A percentile compares a stretch with the other conserved stretches of the same genome.
Conservation (phyloP, 2,888 invertebrate species). For the Cistogaster globosa region DNA sequence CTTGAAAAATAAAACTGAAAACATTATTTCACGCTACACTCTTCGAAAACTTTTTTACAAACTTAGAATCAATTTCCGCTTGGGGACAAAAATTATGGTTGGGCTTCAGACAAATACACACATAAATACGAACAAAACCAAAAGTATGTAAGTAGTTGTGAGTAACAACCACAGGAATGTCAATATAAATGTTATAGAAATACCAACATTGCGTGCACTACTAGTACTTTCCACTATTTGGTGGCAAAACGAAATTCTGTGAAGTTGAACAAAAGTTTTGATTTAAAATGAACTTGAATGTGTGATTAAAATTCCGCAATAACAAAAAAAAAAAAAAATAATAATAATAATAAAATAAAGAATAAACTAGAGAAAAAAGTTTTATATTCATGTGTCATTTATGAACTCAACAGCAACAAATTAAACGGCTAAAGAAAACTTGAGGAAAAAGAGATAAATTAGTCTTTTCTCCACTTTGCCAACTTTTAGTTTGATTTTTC, state of each 20-base stretch:
- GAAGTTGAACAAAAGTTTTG: constrained; percentile 49
- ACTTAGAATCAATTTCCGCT: constrained; percentile 69
- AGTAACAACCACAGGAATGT: constrained; percentile 49
- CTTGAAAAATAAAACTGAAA: constrained; percentile 39
- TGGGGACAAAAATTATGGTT: constrained; percentile 47
- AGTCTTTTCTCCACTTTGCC: constrained; percentile 14
- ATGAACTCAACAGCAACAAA: constrained; percentile 33
- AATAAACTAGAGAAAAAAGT: neutral
- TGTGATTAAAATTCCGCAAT: constrained; percentile 39
- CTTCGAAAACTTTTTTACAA: constrained; percentile 48
- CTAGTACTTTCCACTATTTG: constrained; percentile 42
- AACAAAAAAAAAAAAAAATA: neutral
- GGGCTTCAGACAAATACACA: neutral
- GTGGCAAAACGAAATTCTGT: constrained; percentile 21
- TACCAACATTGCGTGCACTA: constrained; percentile 50
- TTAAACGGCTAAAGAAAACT: constrained; percentile 21
- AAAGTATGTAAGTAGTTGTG: constrained; percentile 26
- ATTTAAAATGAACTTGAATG: constrained; percentile 54
- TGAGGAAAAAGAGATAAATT: constrained; percentile 27
- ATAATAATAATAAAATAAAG: no score
- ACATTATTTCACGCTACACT: constrained; percentile 65
- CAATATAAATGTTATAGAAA: constrained; percentile 49
- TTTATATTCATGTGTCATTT: constrained; percentile 46
- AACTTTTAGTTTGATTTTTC: constrained; percentile 53
- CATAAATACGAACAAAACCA: neutral